phyloP scores from a whole-genome alignment of 2,888 invertebrate genomes.

The Deilephila elpenor region DNA sequence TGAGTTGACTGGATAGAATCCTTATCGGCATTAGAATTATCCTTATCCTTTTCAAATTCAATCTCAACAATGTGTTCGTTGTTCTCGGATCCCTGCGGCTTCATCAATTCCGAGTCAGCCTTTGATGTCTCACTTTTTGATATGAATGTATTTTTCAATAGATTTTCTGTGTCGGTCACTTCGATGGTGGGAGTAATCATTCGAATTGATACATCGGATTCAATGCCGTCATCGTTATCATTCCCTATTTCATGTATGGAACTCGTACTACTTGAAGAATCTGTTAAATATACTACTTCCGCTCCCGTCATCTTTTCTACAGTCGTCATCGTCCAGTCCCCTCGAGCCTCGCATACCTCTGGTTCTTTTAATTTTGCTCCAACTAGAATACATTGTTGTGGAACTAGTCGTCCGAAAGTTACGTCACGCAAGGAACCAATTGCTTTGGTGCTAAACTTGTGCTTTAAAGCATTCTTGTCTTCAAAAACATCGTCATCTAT shows the following conservation, averaged over 20 bases:
- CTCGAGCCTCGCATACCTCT: conserved; percentile 84
- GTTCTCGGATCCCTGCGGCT: conserved; percentile 12
- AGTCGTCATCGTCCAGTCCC: conserved; percentile 81
- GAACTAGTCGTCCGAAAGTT: conserved; percentile 65
- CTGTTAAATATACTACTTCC: conserved; percentile 88
- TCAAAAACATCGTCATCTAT: conserved; percentile 81
- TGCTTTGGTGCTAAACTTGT: conserved; percentile 51
- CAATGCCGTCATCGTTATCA: conserved; percentile 72
- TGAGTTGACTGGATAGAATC: conserved; percentile 45
- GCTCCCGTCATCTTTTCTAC: conserved; percentile 84
- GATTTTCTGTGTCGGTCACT: conserved; percentile 75
- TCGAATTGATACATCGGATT: conserved; percentile 76
- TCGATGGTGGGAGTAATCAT: conserved; percentile 82
- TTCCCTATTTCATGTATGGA: conserved; percentile 84
- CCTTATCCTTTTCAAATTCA: conserved; percentile 34
- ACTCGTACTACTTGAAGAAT: conserved; percentile 87
- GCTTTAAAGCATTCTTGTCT: conserved; percentile 57
- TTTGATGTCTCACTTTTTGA: conserved; percentile 36
- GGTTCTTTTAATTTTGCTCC: conserved; percentile 86
- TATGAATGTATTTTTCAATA: conserved; percentile 68
- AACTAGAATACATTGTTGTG: conserved; percentile 84
- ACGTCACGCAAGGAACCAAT: conserved; percentile 57
- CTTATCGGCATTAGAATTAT: conserved; percentile 29
- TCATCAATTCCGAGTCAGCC: not conserved
- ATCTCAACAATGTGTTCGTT: conserved; percentile 37